A percentile compares a stretch with the other conserved stretches of the same genome.
Conservation (phyloP, 2,888 invertebrate species). For the Caenorhabditis zanzibari region DNA sequence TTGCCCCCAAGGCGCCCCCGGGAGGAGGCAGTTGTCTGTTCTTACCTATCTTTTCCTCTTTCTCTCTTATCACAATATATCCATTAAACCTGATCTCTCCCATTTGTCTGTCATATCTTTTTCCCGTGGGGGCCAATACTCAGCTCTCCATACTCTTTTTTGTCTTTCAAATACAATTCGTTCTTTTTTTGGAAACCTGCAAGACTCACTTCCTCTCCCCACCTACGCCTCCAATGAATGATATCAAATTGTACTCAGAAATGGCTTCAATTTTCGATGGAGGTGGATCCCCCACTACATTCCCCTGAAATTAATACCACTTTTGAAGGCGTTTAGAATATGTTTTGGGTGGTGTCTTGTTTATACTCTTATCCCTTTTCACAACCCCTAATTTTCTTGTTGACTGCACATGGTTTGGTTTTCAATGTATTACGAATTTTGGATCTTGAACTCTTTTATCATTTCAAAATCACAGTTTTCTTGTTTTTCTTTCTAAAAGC, state of each 20-base stretch:
- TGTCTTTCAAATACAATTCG: constrained; percentile 1
- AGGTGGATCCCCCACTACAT: not conserved
- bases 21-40: constrained; percentile 45
- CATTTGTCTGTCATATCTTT: constrained; percentile 39
- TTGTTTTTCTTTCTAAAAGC: not conserved
- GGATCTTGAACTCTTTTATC: not conserved
- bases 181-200: constrained; percentile 7
- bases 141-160: not conserved
- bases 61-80: constrained; percentile 45
- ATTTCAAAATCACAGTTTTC: not conserved
- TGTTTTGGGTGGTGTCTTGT: not conserved
- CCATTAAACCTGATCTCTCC: constrained; percentile 14
- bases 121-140: constrained; percentile 7
- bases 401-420: not conserved
- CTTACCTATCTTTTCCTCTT: constrained; percentile 9
- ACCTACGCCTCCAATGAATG: not conserved
- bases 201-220: constrained; percentile 6
- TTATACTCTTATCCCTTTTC: constrained; percentile 5
- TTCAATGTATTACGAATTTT: not conserved
- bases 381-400: constrained; percentile 2
- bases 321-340: not conserved
- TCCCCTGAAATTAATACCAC: not conserved
- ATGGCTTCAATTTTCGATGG: constrained; percentile 18
- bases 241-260: constrained; percentile 13
- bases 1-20: constrained; percentile 6